Evolutionary conservation across 2,113 vertebrate species (phyloP).

Genomic region (Trogon melanurus): DNA sequence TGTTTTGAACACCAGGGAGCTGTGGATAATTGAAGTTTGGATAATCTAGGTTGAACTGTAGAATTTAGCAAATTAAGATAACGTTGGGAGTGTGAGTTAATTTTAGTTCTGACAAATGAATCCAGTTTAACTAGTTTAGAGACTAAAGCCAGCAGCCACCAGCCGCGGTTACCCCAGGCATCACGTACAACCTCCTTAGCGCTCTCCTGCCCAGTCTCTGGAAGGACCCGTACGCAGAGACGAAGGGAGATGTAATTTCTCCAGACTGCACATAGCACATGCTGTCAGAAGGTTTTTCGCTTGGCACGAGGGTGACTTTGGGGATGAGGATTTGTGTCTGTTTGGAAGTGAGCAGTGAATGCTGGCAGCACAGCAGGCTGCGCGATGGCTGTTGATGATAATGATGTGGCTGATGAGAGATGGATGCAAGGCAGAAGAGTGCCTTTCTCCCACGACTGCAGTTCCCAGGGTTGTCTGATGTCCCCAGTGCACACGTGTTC

Average conservation of each 20-base stretch:
- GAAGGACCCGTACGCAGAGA: rapidly evolving
- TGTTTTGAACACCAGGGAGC: constrained; percentile 62
- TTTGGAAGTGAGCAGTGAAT: neutral
- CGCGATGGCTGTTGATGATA: neutral
- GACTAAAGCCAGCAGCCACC: neutral
- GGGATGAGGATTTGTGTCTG: neutral
- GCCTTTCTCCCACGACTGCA: neutral
- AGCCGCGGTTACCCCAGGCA: neutral
- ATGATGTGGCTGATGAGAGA: neutral
- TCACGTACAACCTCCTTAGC: neutral
- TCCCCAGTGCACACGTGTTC: neutral
- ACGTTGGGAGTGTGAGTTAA: constrained; percentile 22
- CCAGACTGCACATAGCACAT: neutral
- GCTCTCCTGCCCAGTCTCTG: neutral
- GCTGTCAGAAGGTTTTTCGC: neutral
- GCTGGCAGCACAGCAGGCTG: neutral
- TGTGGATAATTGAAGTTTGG: constrained; percentile 62
- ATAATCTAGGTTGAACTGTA: constrained; percentile 63
- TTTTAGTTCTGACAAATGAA: constrained; percentile 44
- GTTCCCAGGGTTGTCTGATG: neutral
- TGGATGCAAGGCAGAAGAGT: neutral
- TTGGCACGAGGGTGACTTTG: neutral
- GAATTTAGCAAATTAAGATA: constrained; percentile 69
- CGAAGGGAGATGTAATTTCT: neutral
- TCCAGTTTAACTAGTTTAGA: neutral